phyloP scores from a whole-genome alignment of 2,113 vertebrate genomes.

The Thymallus thymallus region DNA sequence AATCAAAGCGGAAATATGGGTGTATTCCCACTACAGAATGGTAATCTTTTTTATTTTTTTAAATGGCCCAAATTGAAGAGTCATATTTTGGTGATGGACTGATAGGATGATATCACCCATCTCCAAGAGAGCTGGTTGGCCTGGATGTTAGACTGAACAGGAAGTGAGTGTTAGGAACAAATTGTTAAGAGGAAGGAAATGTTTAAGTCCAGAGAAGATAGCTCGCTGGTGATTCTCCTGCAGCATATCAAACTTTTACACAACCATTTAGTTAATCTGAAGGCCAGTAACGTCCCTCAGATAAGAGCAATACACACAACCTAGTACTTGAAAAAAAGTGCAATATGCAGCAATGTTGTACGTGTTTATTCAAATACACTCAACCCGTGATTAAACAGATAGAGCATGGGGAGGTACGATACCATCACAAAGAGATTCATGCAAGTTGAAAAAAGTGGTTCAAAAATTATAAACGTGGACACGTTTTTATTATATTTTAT shows the following conservation, averaged over 20 bases:
- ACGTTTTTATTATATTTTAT: too few species aligned
- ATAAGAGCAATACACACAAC: neutral
- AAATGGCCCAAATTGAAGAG: conserved; percentile 63
- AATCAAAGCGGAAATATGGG: conserved; percentile 20
- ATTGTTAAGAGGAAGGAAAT: conserved; percentile 78
- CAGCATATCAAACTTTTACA: conserved; percentile 36
- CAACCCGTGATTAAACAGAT: too few species aligned
- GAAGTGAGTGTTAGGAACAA: conserved; percentile 71
- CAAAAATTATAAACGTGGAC: too few species aligned
- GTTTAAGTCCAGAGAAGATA: conserved; percentile 69
- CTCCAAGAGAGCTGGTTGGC: conserved; percentile 42
- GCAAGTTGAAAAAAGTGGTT: too few species aligned
- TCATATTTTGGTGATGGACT: conserved; percentile 52
- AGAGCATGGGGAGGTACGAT: too few species aligned
- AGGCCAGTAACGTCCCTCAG: neutral
- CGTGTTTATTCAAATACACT: too few species aligned
- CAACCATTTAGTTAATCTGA: conserved; percentile 34
- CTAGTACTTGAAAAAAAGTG: too few species aligned
- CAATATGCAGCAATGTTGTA: too few species aligned
- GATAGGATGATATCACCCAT: conserved; percentile 56
- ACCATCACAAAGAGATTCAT: too few species aligned
- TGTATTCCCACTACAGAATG: conserved; percentile 17
- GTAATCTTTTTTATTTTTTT: conserved; percentile 21
- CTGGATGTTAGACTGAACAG: conserved; percentile 62
- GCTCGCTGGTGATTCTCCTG: conserved; percentile 49